Conservation (phyloP, 2,797 vertebrate genomes). For the Fistularia tabacaria region DNA sequence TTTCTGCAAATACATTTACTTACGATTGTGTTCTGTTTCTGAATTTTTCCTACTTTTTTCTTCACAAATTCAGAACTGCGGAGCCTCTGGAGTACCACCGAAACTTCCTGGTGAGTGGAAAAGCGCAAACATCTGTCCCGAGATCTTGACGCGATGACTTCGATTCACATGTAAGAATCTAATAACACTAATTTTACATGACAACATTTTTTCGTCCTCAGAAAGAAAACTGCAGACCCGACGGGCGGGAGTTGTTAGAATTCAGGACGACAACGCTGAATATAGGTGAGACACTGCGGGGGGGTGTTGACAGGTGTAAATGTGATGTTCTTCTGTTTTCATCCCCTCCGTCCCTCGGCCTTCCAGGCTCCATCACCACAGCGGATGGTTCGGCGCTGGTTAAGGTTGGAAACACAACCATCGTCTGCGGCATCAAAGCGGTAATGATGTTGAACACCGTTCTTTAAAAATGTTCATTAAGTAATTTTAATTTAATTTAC, state of each 20-base stretch:
- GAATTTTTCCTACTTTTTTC: not conserved
- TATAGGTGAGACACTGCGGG: constrained; percentile 76
- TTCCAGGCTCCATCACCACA: constrained; percentile 88
- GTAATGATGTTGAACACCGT: constrained; percentile 41
- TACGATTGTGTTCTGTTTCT: too few relatives aligned
- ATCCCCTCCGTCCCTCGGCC: not conserved
- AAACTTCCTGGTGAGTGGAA: constrained; percentile 86
- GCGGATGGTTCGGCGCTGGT: constrained; percentile 94
- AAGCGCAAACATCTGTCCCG: not conserved
- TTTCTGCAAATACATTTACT: too few relatives aligned
- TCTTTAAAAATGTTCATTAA: too few relatives aligned
- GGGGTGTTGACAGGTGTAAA: too few relatives aligned
- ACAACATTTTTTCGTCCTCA: constrained; percentile 39
- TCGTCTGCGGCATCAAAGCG: constrained; percentile 94
- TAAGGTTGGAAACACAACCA: constrained; percentile 92
- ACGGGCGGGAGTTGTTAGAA: constrained; percentile 90
- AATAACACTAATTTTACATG: too few relatives aligned
- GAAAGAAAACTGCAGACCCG: constrained; percentile 95
- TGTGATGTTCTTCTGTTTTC: not conserved
- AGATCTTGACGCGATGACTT: not conserved
- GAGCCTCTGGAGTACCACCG: constrained; percentile 94
- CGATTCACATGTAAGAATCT: too few relatives aligned
- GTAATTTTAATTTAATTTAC: too few relatives aligned
- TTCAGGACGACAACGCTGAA: constrained; percentile 94
- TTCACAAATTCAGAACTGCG: constrained; percentile 77